Percentiles rank a stretch among this genome's conserved stretches.
phyloP scores from a whole-genome alignment of 2,113 vertebrate genomes.

The Melospiza melodia region DNA sequence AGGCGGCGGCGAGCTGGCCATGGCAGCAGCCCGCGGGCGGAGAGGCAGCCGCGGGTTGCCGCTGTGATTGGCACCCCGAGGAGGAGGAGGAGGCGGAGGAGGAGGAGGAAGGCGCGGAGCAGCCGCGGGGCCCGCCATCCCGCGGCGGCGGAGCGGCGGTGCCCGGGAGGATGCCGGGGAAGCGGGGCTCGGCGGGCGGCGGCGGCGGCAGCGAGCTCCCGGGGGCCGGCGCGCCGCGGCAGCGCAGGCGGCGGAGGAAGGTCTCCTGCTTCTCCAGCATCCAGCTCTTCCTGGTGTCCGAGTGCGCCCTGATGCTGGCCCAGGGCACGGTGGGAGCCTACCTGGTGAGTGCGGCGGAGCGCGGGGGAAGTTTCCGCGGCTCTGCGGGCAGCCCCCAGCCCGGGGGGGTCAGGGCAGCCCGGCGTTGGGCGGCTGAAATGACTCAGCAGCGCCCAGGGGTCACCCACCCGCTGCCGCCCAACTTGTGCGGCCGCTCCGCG shows the following conservation, averaged over 20 bases:
- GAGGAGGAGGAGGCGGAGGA: background rate
- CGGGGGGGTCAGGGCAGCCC: background rate
- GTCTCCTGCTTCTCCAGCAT: constrained; percentile 93
- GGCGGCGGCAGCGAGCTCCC: constrained; percentile 70
- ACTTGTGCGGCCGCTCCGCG: background rate
- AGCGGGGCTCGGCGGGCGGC: background rate
- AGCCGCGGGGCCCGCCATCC: background rate
- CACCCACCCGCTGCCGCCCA: background rate
- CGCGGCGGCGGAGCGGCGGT: background rate
- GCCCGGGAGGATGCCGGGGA: background rate
- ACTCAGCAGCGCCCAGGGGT: constrained; percentile 70
- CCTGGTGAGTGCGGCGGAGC: constrained; percentile 85
- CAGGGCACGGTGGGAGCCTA: constrained; percentile 97
- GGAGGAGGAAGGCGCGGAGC: background rate
- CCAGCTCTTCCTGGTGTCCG: constrained; percentile 94
- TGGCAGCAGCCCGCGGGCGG: background rate
- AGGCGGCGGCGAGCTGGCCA: background rate
- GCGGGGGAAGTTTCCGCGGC: constrained; percentile 1
- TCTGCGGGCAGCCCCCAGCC: background rate
- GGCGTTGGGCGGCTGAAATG: constrained; percentile 24
- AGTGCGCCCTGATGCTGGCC: constrained; percentile 96
- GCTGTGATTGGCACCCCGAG: background rate
- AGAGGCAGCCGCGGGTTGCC: background rate
- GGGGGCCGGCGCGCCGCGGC: constrained; percentile 76
- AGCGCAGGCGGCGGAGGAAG: constrained; percentile 79